Conservation (phyloP, 30 jellyfish, hydroid and myxozoan species). For the Catostylus mosaicus region DNA sequence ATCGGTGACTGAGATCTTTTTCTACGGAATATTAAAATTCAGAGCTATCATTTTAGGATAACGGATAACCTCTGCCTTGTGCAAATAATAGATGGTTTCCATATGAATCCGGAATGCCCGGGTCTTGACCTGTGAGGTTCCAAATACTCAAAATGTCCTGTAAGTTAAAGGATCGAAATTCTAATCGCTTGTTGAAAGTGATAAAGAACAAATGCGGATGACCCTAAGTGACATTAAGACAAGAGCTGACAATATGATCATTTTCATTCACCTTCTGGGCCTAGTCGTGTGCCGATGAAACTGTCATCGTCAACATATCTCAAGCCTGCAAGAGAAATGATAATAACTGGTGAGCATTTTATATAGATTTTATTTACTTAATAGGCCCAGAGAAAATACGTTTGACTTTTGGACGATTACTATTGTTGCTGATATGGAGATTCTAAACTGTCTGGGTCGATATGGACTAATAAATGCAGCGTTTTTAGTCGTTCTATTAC, state of each 20-base stretch:
- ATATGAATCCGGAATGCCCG: slow-evolving; percentile 29
- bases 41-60: not conserved
- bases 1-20: slow-evolving; percentile 4
- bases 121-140: slow-evolving; percentile 63
- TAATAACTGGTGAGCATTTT: not conserved
- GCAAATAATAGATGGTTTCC: not conserved
- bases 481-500: no score
- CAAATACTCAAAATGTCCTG: slow-evolving; percentile 12
- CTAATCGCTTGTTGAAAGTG: slow-evolving; percentile 45
- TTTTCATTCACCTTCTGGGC: slow-evolving; percentile 61
- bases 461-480: no score
- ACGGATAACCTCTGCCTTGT: slow-evolving; percentile 16
- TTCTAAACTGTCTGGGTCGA: no score
- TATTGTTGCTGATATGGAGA: no score
- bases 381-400: no score
- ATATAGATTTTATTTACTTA: no score
- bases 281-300: slow-evolving; percentile 56
- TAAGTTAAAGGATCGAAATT: slow-evolving; percentile 38
- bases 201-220: slow-evolving; percentile 46
- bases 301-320: slow-evolving; percentile 51
- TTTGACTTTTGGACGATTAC: no score
- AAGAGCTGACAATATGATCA: slow-evolving; percentile 7
- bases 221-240: slow-evolving; percentile 29
- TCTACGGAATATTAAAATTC: not conserved
- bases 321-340: slow-evolving; percentile 16